Evolutionary conservation across 2,113 vertebrate genomes (phyloP).

Genomic region (Menura novaehollandiae): DNA sequence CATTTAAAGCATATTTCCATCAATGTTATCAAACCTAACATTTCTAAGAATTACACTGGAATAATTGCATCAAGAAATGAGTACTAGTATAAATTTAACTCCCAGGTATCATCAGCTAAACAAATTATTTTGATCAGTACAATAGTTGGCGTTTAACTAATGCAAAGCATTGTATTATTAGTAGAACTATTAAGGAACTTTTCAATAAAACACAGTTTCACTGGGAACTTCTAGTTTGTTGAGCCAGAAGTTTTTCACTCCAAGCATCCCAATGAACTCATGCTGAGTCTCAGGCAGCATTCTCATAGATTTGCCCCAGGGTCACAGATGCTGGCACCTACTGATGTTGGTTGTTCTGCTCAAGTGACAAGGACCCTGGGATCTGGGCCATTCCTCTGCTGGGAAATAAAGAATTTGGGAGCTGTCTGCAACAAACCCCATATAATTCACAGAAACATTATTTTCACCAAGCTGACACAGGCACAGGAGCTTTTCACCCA

Average conservation of each 20-base stretch:
- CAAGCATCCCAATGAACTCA: background rate
- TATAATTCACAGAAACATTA: background rate
- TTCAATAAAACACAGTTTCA: background rate
- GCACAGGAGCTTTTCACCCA: background rate
- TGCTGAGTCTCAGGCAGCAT: background rate
- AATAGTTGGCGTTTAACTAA: background rate
- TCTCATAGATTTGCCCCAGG: background rate
- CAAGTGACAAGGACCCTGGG: background rate
- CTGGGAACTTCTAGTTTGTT: background rate
- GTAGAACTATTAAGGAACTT: background rate
- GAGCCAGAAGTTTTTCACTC: background rate
- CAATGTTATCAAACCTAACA: background rate
- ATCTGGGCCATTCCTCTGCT: slow-evolving; percentile 17
- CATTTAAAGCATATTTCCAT: background rate
- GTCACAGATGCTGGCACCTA: background rate
- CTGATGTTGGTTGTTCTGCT: background rate
- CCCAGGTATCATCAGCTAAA: background rate
- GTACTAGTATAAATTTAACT: background rate
- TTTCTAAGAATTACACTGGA: background rate
- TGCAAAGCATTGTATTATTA: background rate
- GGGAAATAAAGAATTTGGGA: background rate
- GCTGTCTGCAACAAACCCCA: background rate
- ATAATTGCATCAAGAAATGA: background rate
- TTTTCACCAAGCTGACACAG: background rate
- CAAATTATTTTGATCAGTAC: background rate